Evolutionary conservation across 2,113 vertebrate genomes (phyloP).

Genomic region (Sinosuthora webbiana): DNA sequence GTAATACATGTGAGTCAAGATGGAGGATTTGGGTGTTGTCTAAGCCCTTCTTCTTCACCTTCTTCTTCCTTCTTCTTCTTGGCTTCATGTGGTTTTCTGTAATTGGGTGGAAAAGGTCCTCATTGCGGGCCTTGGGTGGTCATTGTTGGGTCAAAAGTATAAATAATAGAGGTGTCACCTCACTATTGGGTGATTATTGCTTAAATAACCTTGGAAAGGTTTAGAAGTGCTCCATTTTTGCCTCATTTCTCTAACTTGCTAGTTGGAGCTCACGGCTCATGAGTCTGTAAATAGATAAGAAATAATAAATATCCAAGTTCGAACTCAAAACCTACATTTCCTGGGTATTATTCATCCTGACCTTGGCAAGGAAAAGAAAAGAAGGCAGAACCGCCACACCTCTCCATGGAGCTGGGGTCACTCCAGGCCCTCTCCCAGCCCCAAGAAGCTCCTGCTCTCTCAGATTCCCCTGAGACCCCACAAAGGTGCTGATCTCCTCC

Average conservation of each 20-base stretch:
- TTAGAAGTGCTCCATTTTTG: neutral
- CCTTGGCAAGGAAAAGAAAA: neutral
- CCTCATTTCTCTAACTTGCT: neutral
- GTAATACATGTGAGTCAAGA: neutral
- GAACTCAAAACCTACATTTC: neutral
- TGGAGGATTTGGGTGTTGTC: neutral
- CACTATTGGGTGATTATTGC: neutral
- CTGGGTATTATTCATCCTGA: neutral
- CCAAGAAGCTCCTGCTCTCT: rapidly evolving
- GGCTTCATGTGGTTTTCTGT: neutral
- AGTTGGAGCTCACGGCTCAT: neutral
- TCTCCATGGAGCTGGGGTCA: rapidly evolving
- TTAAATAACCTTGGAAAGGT: neutral
- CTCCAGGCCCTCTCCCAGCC: rapidly evolving
- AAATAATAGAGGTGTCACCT: neutral
- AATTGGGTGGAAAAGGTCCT: neutral
- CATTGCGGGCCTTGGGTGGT: neutral
- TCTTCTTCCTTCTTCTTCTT: neutral
- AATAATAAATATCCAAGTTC: neutral
- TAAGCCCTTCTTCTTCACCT: neutral
- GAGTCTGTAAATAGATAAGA: neutral
- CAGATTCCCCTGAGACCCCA: neutral
- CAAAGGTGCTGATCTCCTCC: neutral
- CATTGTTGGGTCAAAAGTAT: neutral
- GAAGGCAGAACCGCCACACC: neutral